A percentile compares a stretch with the other conserved stretches of the same genome.
Conservation (phyloP, 2,113 vertebrate species). For the Thermophis baileyi region DNA sequence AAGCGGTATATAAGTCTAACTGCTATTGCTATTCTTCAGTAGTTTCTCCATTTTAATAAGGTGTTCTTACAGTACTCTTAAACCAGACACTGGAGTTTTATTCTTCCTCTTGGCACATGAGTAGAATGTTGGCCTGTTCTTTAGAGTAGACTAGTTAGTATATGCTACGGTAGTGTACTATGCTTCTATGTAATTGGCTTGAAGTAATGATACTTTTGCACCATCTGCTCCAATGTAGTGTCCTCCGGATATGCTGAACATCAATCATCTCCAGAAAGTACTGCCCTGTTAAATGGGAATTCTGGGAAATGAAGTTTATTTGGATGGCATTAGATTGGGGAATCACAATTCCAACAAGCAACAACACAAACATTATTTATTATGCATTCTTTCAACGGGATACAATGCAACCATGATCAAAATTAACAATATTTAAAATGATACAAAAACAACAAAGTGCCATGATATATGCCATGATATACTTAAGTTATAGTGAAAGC, state of each 20-base stretch:
- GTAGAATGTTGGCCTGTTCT: not conserved
- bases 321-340: not conserved
- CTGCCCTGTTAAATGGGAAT: not conserved
- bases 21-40: no score
- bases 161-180: not conserved
- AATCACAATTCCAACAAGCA: not conserved
- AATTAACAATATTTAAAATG: not conserved
- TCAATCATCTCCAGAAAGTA: not conserved
- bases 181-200: not conserved
- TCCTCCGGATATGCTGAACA: not conserved
- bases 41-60: constrained; percentile 47
- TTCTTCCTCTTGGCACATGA: not conserved
- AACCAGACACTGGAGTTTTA: not conserved
- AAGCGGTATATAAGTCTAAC: no score
- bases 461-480: not conserved
- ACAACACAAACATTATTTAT: not conserved
- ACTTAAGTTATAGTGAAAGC: not conserved
- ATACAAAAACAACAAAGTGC: not conserved
- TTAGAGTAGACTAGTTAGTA: not conserved
- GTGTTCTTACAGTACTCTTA: not conserved
- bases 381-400: not conserved
- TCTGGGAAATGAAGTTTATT: not conserved
- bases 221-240: not conserved
- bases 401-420: not conserved
- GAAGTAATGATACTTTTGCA: not conserved